Percentiles rank a stretch among this genome's conserved stretches.
Conservation (phyloP, 2,888 invertebrate genomes). For the Heliconius sara region DNA sequence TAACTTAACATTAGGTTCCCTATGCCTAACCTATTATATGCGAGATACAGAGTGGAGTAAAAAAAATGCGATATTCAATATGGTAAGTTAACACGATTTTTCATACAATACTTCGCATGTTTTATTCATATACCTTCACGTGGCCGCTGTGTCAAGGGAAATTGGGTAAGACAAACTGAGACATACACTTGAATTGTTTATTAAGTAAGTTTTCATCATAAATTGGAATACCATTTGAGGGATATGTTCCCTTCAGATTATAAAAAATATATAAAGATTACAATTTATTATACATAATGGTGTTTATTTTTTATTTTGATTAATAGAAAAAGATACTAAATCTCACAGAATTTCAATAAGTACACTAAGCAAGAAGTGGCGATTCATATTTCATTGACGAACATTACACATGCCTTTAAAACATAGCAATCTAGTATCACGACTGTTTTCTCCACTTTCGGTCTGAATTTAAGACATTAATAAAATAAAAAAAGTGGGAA, state of each 20-base stretch:
- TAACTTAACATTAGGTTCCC: too few relatives aligned
- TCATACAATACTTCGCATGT: constrained; percentile 20
- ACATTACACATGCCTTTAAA: neutral
- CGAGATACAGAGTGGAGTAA: too few relatives aligned
- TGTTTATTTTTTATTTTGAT: neutral
- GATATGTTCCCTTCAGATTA: neutral
- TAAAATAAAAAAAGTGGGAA: too few relatives aligned
- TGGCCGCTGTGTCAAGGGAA: constrained; percentile 31
- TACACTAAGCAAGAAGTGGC: neutral
- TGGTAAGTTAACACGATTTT: constrained; percentile 5
- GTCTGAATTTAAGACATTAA: neutral
- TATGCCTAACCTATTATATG: too few relatives aligned
- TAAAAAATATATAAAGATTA: neutral
- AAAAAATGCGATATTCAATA: constrained; percentile 5
- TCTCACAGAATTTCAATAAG: neutral
- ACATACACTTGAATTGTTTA: constrained; percentile 28
- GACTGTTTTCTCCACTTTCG: neutral
- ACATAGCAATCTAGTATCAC: too few relatives aligned
- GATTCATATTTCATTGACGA: neutral
- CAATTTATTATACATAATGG: neutral
- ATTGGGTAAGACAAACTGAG: constrained; percentile 28
- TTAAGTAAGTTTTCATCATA: constrained; percentile 12
- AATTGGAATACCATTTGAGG: neutral
- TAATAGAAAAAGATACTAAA: neutral
- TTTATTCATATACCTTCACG: constrained; percentile 27